Conservation (phyloP, 2,888 invertebrate species). For the Lobophora halterata region DNA sequence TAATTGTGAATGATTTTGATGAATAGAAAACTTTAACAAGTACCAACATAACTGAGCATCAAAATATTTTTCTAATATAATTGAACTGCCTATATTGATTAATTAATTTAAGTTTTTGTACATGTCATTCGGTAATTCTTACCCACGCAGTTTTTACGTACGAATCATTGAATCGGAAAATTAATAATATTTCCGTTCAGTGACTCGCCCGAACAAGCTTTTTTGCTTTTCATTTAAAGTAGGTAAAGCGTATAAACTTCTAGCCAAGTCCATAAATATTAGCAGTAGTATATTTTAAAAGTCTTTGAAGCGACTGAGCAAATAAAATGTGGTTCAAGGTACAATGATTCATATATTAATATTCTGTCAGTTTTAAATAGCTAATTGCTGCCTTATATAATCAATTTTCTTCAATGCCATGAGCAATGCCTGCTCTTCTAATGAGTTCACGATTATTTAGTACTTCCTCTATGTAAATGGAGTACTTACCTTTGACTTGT, state of each 20-base stretch:
- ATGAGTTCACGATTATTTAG: conserved; percentile 10
- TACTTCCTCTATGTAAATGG: conserved; percentile 15
- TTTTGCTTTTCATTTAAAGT: no score
- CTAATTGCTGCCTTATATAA: conserved; percentile 16
- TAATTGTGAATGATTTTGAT: conserved; percentile 16
- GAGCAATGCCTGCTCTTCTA: conserved; percentile 12
- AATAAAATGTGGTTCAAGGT: conserved; percentile 27
- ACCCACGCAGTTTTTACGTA: no score
- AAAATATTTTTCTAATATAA: no score
- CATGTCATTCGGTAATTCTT: no score
- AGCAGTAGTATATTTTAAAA: neutral
- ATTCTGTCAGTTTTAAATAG: conserved; percentile 12
- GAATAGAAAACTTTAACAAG: conserved; percentile 7
- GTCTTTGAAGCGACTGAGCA: conserved; percentile 15
- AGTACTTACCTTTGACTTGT: conserved; percentile 6
- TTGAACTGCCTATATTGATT: no score
- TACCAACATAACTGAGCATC: conserved; percentile 1
- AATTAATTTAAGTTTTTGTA: no score
- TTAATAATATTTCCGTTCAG: no score
- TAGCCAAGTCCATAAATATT: no score
- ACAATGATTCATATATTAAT: conserved; percentile 26
- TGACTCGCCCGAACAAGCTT: no score
- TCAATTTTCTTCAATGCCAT: conserved; percentile 26
- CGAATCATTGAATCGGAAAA: no score
- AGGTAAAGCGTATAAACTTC: no score